Evolutionary conservation across 2,113 vertebrate species (phyloP).

Genomic region (Cnemophilus loriae): DNA sequence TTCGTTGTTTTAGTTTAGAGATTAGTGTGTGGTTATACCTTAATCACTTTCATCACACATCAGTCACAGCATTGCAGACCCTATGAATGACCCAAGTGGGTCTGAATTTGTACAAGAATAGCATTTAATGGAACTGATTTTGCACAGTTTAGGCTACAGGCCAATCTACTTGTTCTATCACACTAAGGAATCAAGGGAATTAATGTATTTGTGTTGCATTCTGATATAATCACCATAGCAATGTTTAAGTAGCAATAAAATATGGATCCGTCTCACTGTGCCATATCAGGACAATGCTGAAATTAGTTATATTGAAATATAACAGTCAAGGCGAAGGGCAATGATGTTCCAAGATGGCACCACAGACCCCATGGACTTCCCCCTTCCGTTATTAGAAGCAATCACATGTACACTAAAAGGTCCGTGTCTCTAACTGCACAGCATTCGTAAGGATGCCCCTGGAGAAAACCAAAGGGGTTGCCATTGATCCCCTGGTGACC

Average conservation of each 20-base stretch:
- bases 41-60: constrained; percentile 32
- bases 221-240: background rate
- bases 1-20: background rate
- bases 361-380: background rate
- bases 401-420: background rate
- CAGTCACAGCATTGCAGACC: constrained; percentile 24
- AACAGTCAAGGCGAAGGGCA: background rate
- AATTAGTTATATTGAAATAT: background rate
- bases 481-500: background rate
- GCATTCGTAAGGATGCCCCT: background rate
- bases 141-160: background rate
- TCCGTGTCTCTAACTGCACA: background rate
- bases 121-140: constrained; percentile 15
- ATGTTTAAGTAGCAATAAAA: background rate
- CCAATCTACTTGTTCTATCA: background rate
- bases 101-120: constrained; percentile 19
- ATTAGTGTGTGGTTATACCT: constrained; percentile 21
- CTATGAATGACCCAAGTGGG: background rate
- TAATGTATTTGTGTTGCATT: background rate
- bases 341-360: constrained; percentile 5
- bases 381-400: background rate
- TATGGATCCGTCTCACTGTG: background rate
- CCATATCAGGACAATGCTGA: background rate
- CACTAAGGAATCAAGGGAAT: background rate
- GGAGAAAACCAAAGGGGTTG: background rate